Evolutionary conservation across 2,888 invertebrate genomes (phyloP), one percentile per base, ranked within the genome.

Genomic region (Apamea anceps): DNA sequence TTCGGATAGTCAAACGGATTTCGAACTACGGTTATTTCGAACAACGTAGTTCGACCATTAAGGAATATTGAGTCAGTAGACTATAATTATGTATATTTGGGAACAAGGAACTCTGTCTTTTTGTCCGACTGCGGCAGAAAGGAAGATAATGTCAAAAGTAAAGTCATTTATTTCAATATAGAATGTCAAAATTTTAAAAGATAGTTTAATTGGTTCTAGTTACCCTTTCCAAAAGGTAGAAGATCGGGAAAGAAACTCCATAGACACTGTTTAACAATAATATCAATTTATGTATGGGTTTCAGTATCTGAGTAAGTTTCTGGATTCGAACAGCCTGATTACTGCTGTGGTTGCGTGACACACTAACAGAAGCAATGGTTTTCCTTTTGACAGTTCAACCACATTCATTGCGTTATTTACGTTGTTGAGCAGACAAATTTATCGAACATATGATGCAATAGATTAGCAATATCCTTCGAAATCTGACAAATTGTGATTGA

Each of bases 1-100:
- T 45, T 25, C 15, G 37, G 74, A 25, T 54, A 18, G 13, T 74
- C 62, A 45, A 70, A 80, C 28, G 25, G 18, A 57, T 37, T 74
- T 57, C 25, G 0, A 37, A 68, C 25, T 7, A 60, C 5, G 8
- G 25, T 10, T 57, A 48, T 37, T 68, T 48, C 25, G 0, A 48
- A 73, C 25, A 7, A 60, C 13, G 13, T 13, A 37, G 28, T 60
- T 79, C 7, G 45, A 28, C 25, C 25, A 48, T 57, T 70, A 71
- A 15, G 15, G n/a, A 25, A 63, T 28, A 28, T 79, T 70, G 32
- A 70, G 28, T 71, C 32, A 28, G 37, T 48, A 18, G 57, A 57
- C 12, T 54, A 21, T 18, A 8, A 12, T 18, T 37, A 51, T 51
- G 0, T 45, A 28, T 21, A 13, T 28, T 62, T 15, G 3, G 3